Conservation (phyloP, 1,140 invertebrate species). For the Eciton burchellii region DNA sequence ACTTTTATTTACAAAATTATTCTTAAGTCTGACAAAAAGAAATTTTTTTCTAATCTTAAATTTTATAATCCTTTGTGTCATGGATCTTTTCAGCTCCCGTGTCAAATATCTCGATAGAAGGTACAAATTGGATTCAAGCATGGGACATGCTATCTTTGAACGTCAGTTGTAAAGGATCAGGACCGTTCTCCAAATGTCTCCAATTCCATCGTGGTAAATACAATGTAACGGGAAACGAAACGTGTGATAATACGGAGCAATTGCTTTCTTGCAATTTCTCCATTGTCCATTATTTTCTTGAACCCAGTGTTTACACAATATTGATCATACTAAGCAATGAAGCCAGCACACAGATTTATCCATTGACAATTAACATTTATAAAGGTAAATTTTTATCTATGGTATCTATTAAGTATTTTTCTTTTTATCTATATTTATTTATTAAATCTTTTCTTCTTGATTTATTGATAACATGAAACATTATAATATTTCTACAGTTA, state of each 20-base stretch:
- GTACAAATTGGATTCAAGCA: constrained; percentile 92
- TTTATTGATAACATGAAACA: constrained; percentile 29
- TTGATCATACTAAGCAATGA: constrained; percentile 91
- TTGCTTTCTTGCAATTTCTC: constrained; percentile 87
- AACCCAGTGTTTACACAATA: constrained; percentile 89
- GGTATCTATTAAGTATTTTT: neutral
- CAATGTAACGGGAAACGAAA: constrained; percentile 92
- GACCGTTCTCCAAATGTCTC: constrained; percentile 89
- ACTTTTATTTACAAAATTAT: neutral
- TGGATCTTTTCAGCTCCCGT: constrained; percentile 88
- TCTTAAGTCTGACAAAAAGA: neutral
- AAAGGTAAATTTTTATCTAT: constrained; percentile 87
- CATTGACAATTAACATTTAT: constrained; percentile 92
- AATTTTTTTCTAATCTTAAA: neutral
- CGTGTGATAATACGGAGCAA: constrained; percentile 84
- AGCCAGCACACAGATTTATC: constrained; percentile 88
- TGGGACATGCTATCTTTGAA: constrained; percentile 91
- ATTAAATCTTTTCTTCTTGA: neutral
- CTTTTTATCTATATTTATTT: neutral
- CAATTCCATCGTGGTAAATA: constrained; percentile 88
- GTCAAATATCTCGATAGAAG: constrained; percentile 88
- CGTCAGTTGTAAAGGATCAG: constrained; percentile 90
- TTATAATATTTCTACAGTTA: constrained; percentile 85
- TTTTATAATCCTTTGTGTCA: constrained; percentile 7
- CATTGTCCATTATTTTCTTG: constrained; percentile 89